phyloP scores from a whole-genome alignment of 2,888 invertebrate genomes.

The Ophion slaviceki region DNA sequence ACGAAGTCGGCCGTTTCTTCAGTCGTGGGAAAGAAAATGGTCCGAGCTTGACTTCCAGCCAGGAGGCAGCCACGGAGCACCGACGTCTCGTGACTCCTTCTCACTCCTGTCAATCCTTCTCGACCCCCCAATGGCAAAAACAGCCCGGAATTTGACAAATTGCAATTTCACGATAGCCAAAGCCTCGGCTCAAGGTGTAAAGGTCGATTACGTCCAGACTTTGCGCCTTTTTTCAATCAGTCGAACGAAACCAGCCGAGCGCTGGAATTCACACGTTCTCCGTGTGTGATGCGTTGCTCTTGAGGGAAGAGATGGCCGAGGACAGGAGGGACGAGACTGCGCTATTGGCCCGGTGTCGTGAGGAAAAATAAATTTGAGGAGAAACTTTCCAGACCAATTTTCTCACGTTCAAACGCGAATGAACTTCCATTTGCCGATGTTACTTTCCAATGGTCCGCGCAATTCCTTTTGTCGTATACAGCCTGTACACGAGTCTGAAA shows the following conservation, averaged over 20 bases:
- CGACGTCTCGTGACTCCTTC: slow-evolving; percentile 14
- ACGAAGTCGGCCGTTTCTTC: slow-evolving; percentile 70
- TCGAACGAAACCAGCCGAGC: neutral
- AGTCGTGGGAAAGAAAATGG: slow-evolving; percentile 76
- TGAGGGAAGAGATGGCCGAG: too few species aligned
- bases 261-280: too few species aligned
- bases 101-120: neutral
- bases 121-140: neutral
- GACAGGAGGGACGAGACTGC: too few species aligned
- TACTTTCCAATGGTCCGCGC: neutral
- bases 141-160: neutral
- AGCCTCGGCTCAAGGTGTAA: neutral
- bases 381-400: too few species aligned
- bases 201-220: neutral
- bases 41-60: slow-evolving; percentile 58
- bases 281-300: too few species aligned
- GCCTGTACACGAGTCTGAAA: neutral
- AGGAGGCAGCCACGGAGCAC: slow-evolving; percentile 25
- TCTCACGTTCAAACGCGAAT: too few species aligned
- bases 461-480: slow-evolving; percentile 24
- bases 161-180: neutral
- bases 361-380: too few species aligned
- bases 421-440: neutral
- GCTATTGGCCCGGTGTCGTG: too few species aligned
- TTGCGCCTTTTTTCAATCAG: neutral